phyloP scores from a whole-genome alignment of 2,888 invertebrate species.

The Nowickia ferox region DNA sequence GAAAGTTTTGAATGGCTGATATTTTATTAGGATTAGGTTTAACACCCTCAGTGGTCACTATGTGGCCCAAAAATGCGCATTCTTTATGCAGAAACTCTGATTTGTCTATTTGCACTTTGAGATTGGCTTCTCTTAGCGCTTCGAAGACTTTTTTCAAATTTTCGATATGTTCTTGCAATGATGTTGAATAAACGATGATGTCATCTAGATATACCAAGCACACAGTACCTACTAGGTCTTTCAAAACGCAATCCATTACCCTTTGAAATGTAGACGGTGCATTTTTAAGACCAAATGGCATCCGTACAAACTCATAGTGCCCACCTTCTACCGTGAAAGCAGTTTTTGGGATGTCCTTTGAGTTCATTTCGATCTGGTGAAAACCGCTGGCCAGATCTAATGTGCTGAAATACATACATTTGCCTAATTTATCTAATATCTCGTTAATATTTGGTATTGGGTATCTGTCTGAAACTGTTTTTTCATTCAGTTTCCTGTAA shows the following conservation, averaged over 20 bases:
- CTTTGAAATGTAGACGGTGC: not conserved
- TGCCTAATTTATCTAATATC: not conserved
- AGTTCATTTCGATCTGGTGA: slow-evolving; percentile 4
- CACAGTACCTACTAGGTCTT: not conserved
- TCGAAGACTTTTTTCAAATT: not conserved
- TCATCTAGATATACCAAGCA: not conserved
- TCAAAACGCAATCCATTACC: not conserved
- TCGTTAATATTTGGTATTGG: slow-evolving; percentile 23
- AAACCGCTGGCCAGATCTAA: slow-evolving; percentile 8
- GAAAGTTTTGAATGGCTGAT: slow-evolving; percentile 12
- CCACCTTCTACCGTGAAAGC: slow-evolving; percentile 2
- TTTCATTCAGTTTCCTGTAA: not conserved
- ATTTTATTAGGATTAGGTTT: slow-evolving; percentile 15
- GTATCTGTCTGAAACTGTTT: slow-evolving; percentile 23
- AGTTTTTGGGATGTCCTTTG: slow-evolving; percentile 1
- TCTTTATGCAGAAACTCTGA: not conserved
- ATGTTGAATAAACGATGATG: not conserved
- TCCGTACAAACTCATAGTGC: not conserved
- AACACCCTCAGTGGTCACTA: slow-evolving; percentile 13
- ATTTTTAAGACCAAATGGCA: not conserved
- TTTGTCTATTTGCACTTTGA: not conserved
- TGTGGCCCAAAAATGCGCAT: slow-evolving; percentile 15
- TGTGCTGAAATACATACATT: slow-evolving; percentile 19
- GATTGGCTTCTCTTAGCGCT: not conserved
- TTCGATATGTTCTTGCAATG: not conserved